Evolutionary conservation across 2,797 vertebrate genomes (phyloP), one percentile per base, ranked within the genome.

Genomic region (Malurus splendens): DNA sequence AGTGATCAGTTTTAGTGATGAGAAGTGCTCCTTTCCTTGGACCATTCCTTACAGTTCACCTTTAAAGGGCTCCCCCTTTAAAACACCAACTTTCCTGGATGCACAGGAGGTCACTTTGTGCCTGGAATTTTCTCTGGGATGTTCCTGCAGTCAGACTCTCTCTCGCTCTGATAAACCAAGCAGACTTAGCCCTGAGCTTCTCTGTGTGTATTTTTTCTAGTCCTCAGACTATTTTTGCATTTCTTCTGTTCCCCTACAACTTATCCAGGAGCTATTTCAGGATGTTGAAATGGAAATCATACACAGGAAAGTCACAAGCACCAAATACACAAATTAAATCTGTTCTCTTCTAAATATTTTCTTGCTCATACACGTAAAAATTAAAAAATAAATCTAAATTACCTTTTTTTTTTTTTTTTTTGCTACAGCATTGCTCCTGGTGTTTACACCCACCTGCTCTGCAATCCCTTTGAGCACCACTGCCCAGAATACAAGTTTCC

Each of bases 251-350:
- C 59, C 59, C 60, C 52, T 41, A 42, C 86, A 60, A 50, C 22
- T 86, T 64, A 56, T 22, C 70, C 89, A 54, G 75, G 71, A 84
- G 84, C 89, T 92, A 86, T 90, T 92, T 93, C 78, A 55, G 76
- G 91, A 62, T 4, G 72, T 3, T 72, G 72, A 59, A 61, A 82
- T 70, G 52, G 84, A 84, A 89, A 73, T 66, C 67, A 22, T 2
- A 27, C 59, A n/a, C 82, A 33, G 1, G 4, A 36, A 83, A 81
- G 59, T 50, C 47, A 82, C 10, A 12, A 77, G 88, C 15, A 41
- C 55, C 83, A 90, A 83, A 83, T 8, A 45, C 42, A 83, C 28
- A 66, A 86, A 47, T 10, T 10, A 66, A 44, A n/a, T 42, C 64
- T 68, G 19, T 10, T 82, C 74, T 50, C 70, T 50, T 60, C 60